Conservation (phyloP, 2,113 vertebrate species). For the Osmerus mordax region DNA sequence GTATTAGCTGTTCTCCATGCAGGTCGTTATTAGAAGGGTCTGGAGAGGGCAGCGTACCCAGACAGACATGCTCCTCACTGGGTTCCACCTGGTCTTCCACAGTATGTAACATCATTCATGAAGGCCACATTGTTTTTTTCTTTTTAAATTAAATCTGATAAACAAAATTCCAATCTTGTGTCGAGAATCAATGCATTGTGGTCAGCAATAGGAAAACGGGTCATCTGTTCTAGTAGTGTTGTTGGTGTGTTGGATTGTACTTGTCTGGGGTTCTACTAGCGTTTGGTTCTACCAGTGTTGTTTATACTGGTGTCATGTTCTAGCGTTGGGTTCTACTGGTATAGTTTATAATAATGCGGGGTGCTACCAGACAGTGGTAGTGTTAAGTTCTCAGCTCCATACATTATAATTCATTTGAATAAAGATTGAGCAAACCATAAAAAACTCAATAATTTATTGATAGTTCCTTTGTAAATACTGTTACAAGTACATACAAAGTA, state of each 20-base stretch:
- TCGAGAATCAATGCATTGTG: too few species aligned
- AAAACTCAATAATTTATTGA: constrained; percentile 16
- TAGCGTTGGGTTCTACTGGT: too few species aligned
- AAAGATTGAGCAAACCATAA: not conserved
- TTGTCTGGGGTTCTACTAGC: too few species aligned
- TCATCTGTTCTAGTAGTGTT: too few species aligned
- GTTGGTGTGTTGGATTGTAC: too few species aligned
- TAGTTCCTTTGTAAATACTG: constrained; percentile 12
- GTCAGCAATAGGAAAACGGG: too few species aligned
- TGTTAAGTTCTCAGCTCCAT: too few species aligned
- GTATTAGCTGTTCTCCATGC: constrained; percentile 43
- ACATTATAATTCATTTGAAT: too few species aligned
- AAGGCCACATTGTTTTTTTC: constrained; percentile 9
- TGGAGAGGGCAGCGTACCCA: constrained; percentile 45
- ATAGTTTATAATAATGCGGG: too few species aligned
- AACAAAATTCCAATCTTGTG: not conserved
- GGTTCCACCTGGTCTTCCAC: constrained; percentile 59
- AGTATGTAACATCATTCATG: constrained; percentile 46
- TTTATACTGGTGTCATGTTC: too few species aligned
- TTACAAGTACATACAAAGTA: not conserved
- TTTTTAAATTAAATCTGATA: constrained; percentile 13
- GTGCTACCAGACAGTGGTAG: too few species aligned
- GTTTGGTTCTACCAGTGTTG: too few species aligned
- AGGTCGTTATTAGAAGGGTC: constrained; percentile 45
- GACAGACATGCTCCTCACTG: constrained; percentile 36